phyloP scores from a whole-genome alignment of 2,113 vertebrate genomes.

The Columba livia region DNA sequence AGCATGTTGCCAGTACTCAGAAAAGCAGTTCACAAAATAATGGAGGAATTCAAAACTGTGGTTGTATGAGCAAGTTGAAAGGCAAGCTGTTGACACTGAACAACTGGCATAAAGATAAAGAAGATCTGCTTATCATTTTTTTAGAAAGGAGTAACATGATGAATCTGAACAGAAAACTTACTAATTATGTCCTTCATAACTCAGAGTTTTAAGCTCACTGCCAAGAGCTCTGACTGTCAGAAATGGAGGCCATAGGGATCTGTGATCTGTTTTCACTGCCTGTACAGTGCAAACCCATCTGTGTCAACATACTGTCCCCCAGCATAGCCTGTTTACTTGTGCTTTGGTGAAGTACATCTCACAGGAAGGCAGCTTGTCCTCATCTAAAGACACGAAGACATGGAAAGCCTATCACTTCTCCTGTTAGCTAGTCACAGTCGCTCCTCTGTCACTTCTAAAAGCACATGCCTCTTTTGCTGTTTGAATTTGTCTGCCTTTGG shows the following conservation, averaged over 20 bases:
- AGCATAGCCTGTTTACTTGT: not conserved
- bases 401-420: not conserved
- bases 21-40: not conserved
- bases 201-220: not conserved
- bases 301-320: not conserved
- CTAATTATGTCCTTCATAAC: not conserved
- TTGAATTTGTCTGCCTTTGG: not conserved
- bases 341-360: not conserved
- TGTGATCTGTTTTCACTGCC: not conserved
- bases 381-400: not conserved
- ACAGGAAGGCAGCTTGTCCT: not conserved
- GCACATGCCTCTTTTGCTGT: accelerated
- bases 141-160: not conserved
- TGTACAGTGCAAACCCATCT: not conserved
- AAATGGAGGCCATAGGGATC: not conserved
- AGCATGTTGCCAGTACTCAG: not conserved
- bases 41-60: not conserved
- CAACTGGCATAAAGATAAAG: not conserved
- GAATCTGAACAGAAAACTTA: not conserved
- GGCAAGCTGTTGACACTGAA: not conserved
- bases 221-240: not conserved
- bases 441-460: not conserved
- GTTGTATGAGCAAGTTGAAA: not conserved
- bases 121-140: not conserved
- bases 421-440: not conserved